phyloP scores from a whole-genome alignment of 2,888 invertebrate genomes.

The Andrena camellia region DNA sequence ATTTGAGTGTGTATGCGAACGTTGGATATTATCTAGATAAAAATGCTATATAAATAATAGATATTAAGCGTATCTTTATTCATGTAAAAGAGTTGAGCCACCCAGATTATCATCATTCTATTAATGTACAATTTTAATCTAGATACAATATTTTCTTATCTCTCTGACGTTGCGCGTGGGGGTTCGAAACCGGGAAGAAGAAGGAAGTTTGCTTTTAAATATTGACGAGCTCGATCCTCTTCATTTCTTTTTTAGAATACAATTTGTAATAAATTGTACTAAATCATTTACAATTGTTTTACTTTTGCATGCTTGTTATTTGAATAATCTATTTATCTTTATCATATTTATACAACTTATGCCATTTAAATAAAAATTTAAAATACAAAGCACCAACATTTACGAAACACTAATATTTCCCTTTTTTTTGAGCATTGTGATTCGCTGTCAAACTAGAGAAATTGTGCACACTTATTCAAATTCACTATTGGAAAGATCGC shows the following conservation, averaged over 20 bases:
- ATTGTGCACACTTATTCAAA: background rate
- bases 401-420: background rate
- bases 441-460: background rate
- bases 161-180: too few species aligned
- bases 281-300: background rate
- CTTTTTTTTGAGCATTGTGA: background rate
- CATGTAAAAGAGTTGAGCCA: background rate
- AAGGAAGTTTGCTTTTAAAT: background rate
- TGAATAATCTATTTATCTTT: background rate
- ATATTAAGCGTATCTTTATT: background rate
- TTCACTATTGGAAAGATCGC: background rate
- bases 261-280: constrained; percentile 1
- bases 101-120: background rate
- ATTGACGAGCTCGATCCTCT: background rate
- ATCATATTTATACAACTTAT: background rate
- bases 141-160: background rate
- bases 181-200: too few species aligned
- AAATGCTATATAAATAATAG: background rate
- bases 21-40: background rate
- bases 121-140: background rate
- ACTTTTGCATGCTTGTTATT: background rate
- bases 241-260: too few species aligned
- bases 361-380: too few species aligned
- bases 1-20: background rate
- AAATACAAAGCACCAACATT: too few species aligned